Percentiles rank a stretch among this genome's conserved stretches.
phyloP scores from a whole-genome alignment of 2,113 vertebrate species.

The Hippolais icterina region DNA sequence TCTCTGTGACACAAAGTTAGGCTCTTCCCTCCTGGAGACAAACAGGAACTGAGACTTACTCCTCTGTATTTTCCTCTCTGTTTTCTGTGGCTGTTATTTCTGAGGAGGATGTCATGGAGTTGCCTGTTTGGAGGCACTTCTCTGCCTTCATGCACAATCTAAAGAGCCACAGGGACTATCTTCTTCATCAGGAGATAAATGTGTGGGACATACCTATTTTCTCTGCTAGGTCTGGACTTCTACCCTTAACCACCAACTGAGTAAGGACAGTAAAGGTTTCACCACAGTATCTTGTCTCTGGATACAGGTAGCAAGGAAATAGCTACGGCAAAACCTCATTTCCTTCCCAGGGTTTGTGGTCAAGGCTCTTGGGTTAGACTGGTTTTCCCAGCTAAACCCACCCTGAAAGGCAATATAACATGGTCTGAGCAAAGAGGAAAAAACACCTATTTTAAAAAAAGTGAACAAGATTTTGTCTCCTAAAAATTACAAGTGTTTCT shows the following conservation, averaged over 20 bases:
- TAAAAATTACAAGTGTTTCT: neutral
- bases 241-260: rapidly evolving
- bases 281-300: neutral
- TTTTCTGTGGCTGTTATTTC: neutral
- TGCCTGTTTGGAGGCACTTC: neutral
- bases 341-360: neutral
- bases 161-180: neutral
- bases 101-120: neutral
- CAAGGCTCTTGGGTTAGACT: neutral
- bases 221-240: neutral
- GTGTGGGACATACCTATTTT: neutral
- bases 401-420: neutral
- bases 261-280: neutral
- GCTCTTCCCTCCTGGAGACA: neutral
- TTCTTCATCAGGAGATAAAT: neutral
- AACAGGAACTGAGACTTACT: neutral
- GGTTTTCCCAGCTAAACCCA: neutral
- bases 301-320: neutral
- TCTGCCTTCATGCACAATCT: neutral
- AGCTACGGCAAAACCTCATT: neutral
- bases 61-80: neutral
- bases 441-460: neutral
- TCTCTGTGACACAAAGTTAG: neutral
- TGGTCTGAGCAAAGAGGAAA: neutral
- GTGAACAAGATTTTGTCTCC: neutral